Evolutionary conservation across 2,113 vertebrate genomes (phyloP), one percentile per base, ranked within the genome.

Genomic region (Lamprotornis superbus): DNA sequence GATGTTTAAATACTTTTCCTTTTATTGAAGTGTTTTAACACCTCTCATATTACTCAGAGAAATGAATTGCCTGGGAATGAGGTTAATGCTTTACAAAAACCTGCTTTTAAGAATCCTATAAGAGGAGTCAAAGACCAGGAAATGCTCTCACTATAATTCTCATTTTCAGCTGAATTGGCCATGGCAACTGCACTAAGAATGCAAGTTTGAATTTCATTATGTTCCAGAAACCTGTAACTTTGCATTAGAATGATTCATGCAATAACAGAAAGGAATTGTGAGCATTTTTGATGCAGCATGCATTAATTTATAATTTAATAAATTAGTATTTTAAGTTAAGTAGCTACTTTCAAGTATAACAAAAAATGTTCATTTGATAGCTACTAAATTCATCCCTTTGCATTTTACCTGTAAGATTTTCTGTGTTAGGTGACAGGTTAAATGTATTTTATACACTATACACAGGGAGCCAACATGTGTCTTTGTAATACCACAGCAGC

Each of bases 81-180:
- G 93, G 96, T 97, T 95, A 98, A 97, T 92, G 75, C 88, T 97
- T 85, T 95, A 78, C 87, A 97, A 95, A 97, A 96, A 71, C 15
- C 85, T 89, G 95, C 97, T 97, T 98, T 97, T 98, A 92, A 95
- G 97, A 97, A 97, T 71, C 88, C 94, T 95, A 67, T 94, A 96
- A 70, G 95, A 97, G 96, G 91, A 97, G 97, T 98, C 97, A 98
- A 98, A 98, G 98, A 97, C 96, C 97, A 97, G 97, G 97, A 97
- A 98, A 95, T 90, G 92, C 91, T 95, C 94, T 97, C 96, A 92
- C 94, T 97, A 89, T 97, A 98, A 97, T 97, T 98, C 97, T 97
- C 94, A 92, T 98, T 98, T 98, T 97, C 97, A 97, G 95, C 84
- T 97, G 97, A 98, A 97, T 97, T 97, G 96, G 93, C 97, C 77